These are phyloP conservation scores for Shinisaurus crocodilurus DNA, from an alignment of 2,113 vertebrate genomes.

Conservation along the genomic window DNA sequence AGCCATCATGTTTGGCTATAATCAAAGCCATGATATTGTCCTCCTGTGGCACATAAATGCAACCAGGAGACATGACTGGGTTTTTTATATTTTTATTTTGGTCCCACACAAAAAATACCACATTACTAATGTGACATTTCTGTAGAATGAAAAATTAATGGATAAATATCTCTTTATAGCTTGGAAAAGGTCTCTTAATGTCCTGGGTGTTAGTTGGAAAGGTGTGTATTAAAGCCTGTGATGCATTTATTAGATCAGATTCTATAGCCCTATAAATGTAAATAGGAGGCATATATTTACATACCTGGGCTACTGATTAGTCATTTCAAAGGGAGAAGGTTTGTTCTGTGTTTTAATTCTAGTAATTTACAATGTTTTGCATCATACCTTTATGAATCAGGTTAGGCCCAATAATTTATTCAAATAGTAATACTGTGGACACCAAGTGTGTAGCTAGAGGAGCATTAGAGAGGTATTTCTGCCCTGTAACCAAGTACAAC, in stretches of 20 bases:
- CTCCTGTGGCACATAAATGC: neutral
- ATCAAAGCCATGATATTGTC: neutral
- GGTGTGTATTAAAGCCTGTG: neutral
- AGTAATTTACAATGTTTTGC: neutral
- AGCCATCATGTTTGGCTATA: neutral
- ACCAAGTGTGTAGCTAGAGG: neutral
- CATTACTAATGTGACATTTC: conserved; percentile 4
- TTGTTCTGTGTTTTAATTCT: neutral
- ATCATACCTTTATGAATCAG: neutral
- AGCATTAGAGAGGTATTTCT: neutral
- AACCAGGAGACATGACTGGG: neutral
- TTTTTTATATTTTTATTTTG: neutral
- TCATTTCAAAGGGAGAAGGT: neutral
- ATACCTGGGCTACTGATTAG: neutral
- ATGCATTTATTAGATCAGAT: neutral
- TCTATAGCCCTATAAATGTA: neutral
- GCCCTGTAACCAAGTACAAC: neutral
- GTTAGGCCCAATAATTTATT: neutral
- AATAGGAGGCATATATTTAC: neutral
- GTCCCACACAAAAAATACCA: neutral
- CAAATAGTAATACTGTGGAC: neutral
- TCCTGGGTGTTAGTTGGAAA: conserved; percentile 9
- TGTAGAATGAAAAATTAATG: neutral
- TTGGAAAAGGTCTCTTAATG: conserved; percentile 16
- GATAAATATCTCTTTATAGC: conserved; percentile 2